Base-by-base conservation (phyloP, 2,113 vertebrate genomes). In the Synodontis membranacea region DNA sequence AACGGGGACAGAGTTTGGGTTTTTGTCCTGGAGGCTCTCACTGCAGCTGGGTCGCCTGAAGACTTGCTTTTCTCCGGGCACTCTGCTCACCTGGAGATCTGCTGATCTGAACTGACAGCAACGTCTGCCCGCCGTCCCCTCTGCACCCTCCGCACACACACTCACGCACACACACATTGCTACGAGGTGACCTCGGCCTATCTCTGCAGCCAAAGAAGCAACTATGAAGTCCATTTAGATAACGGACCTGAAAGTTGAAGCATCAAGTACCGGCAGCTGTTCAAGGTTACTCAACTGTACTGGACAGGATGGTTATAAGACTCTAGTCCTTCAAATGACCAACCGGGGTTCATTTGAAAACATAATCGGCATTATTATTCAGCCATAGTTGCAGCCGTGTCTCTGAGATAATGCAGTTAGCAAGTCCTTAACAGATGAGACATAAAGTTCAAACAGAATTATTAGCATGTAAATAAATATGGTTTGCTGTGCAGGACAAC, bases 41-140 rank as follows among this genome's bases (percentile, higher is more conserved):
- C 46, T 88, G 48, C 89, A 89, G 86, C 89, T 88, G 86, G 66
- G 34, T 28, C 21, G 62, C 86, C 48, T 54, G 56, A 52, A 84
- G 82, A 44, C 31, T 84, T 9, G 15, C 62, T 21, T 21, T 52
- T 58, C 86, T 80, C 39, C 10, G 2, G 60, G 80, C 56, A 31
- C 74, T 84, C 23, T 64, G 62, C 84, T 81, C 82, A 83, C 89
- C 70, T 62, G 79, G 82, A 84, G 56, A 39, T 84, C 66, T 70
- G 81, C 82, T 90, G 87, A 90, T 90, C 62, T 72, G 78, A 86
- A 72, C 31, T 86, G 89, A 90, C 89, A 90, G 84, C 50, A 83
- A 48, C 44, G 84, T 75, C 80, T 83, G 84, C 48, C 79, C n/a
- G 12, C 34, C 44, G 70, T 85, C 83, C 87, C 80, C 60, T 54